Base-by-base conservation (phyloP, 2,797 vertebrate species). In the Cuculus canorus region DNA sequence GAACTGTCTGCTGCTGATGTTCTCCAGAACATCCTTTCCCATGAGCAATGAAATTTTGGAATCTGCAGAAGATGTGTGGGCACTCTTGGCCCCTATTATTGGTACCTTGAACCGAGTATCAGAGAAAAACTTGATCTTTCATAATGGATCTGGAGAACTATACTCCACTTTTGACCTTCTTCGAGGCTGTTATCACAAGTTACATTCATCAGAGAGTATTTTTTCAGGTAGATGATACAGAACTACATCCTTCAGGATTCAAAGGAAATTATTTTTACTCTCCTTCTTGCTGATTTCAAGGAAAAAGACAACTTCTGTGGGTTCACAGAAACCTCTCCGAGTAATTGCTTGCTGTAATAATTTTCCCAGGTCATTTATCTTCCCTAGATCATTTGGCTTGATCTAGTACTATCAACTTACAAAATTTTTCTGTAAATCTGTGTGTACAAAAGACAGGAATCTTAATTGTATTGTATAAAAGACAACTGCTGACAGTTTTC, bases 21-120 rank as follows among this genome's bases (percentile, higher is more conserved):
- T 90, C 85, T 92, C 57, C 88, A 88, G 91, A 92, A 54, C 79
- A 81, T 73, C 52, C 41, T 93, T 86, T 95, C 90, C 69, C 41
- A 23, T 86, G 54, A 96, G 24, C 47, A 73, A 72, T 78, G 85
- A 88, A 50, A 86, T 91, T 91, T 78, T 91, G 82, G 59, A 93
- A 90, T 71, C 63, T 81, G 17, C 50, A 83, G 43, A 86, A 61
- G 73, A 57, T 81, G 69, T 92, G 88, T 90, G 80, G 88, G 73
- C 76, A 91, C 77, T 88, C 70, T 90, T 93, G 90, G 82, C 80
- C 50, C 17, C 28, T 39, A 7, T 71, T 86, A 73, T 18, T 73
- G 25, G 80, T 86, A 48, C 90, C 69, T 95, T 82, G 91, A 84
- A 79, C 30, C 1, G 2, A 66, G n/a, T 12, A 11, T 80, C 23